Evolutionary conservation across 2,113 vertebrate species (phyloP), one percentile per base, ranked within the genome.

Genomic region (Corythornis cristatus): DNA sequence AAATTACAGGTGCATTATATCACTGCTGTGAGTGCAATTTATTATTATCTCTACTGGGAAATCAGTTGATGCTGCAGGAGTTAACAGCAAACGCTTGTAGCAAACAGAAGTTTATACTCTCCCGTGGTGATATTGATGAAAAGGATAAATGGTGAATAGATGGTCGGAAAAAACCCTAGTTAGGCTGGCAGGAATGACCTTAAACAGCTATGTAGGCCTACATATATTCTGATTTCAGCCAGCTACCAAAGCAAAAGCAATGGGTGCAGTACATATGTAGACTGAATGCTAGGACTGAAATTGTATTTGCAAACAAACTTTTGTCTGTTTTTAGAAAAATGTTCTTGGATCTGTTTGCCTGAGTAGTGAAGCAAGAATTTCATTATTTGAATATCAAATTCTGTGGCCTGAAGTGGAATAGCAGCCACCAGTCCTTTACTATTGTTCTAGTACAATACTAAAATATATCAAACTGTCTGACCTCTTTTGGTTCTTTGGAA

Each of bases 271-370:
- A 83, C 31, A 29, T 21, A 31, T 0, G 29, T 25, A 83, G 68
- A 43, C 37, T 62, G 43, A 42, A 17, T 75, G 88, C 71, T 91
- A 92, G 90, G 16, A 48, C 26, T 45, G 82, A 57, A 79, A 89
- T n/a, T 90, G 62, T 50, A 58, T 90, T 93, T 94, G 64, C 50
- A 83, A 82, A 37, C 37, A 37, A 43, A 46, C 45, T 91, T 83
- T 19, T 86, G 66, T 87, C 89, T 93, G 79, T 72, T 62, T 93
- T 93, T 70, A 65, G 65, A 89, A 92, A 93, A 95, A 81, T 46
- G 68, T 20, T 93, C 51, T 87, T 71, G 64, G 29, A 64, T 90
- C 48, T 91, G 45, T 79, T 92, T 83, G 72, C 71, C 94, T 83
- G 78, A 82, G 62, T 62, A 83, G 45, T 50, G 84, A 89, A 90